Evolutionary conservation across 2,888 invertebrate species (phyloP), one percentile per base, ranked within the genome.

Genomic region (Aphrophora alni): DNA sequence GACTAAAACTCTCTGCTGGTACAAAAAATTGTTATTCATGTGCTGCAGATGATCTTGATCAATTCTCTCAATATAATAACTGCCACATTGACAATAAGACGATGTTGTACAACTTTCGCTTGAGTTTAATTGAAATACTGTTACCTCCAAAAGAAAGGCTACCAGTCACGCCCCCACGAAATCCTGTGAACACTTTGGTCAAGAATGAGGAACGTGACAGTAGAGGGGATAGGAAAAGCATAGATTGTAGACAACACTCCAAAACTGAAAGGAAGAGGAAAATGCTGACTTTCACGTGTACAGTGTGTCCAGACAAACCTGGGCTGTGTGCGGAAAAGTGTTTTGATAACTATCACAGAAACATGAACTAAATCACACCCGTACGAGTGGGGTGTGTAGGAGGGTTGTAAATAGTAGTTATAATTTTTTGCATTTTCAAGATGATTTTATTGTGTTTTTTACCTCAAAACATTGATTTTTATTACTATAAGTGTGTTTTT

Each of bases 341-440:
- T 38, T 74, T 74, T 26, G 74, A 74, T 38, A 38, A 74, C 4
- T 27, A 72, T 21, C 70, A 70, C 27, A 70, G 21, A 14, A 70
- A 70, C 70, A 17, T 70, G 70, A n/a, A n/a, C n/a, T n/a, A 21
- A 70, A 70, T 17, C 24, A 70, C 3, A 70, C 14, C 24, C 2
- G 24, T 70, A 70, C 3, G 70, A 27, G 5, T 33, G n/a, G 33
- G 4, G 5, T 14, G 24, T 25, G 70, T 24, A 27, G 70, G 70
- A 70, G 24, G 70, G 70, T 70, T 70, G 70, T 70, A 70, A 70
- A 70, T 70, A 70, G n/a, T n/a, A n/a, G n/a, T n/a, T n/a, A n/a
- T n/a, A n/a, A n/a, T n/a, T n/a, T n/a, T 3, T 68, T n/a, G n/a
- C n/a, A n/a, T n/a, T n/a, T n/a, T n/a, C n/a, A n/a, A n/a, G n/a